These are phyloP conservation scores for Apoda limacodes DNA, from an alignment of 2,888 invertebrate species.

Conservation along the genomic window DNA sequence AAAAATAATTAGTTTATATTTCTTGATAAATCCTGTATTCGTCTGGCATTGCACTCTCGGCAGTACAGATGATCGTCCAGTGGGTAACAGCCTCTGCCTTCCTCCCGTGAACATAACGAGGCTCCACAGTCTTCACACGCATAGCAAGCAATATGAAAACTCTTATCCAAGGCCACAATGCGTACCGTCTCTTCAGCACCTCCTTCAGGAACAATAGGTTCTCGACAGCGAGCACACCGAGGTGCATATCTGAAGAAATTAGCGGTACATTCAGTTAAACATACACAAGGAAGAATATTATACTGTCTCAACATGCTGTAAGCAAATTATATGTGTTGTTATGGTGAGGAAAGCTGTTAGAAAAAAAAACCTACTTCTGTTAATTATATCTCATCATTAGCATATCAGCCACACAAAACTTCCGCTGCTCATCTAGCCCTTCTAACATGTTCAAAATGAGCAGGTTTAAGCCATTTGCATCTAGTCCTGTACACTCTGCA, in stretches of 20 bases:
- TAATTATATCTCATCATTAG: too few species aligned
- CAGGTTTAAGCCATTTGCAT: too few species aligned
- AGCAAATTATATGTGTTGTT: too few species aligned
- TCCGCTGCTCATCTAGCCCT: too few species aligned
- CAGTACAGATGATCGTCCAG: constrained; percentile 96
- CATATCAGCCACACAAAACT: too few species aligned
- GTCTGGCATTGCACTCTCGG: constrained; percentile 93
- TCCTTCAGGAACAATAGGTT: constrained; percentile 96
- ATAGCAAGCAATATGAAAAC: constrained; percentile 96
- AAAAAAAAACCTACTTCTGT: too few species aligned
- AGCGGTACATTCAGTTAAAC: too few species aligned
- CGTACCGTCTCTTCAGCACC: constrained; percentile 97
- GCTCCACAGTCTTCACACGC: constrained; percentile 96
- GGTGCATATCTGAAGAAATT: constrained; percentile 90
- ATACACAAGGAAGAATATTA: too few species aligned
- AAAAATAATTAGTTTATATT: constrained; percentile 45
- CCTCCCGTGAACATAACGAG: constrained; percentile 90
- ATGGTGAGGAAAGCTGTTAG: too few species aligned
- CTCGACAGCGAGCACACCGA: constrained; percentile 94
- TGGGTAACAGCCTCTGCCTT: constrained; percentile 97
- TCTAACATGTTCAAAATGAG: too few species aligned
- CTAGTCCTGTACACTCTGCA: too few species aligned
- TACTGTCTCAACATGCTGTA: too few species aligned
- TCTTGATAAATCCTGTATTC: constrained; percentile 90
- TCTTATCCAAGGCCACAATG: constrained; percentile 96